phyloP scores from a whole-genome alignment of 2,888 invertebrate species.

The Stenoptilia bipunctidactyla region DNA sequence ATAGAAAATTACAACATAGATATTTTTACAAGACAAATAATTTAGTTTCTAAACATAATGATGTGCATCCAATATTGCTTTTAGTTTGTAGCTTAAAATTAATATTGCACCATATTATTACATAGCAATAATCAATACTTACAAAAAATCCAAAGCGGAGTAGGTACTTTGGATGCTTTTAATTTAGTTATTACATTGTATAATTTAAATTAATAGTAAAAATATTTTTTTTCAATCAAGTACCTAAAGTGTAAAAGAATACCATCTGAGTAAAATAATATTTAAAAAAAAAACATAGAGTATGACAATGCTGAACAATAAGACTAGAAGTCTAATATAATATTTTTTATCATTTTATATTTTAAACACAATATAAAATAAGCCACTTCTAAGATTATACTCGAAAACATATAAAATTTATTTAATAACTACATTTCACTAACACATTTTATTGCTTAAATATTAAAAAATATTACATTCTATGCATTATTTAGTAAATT shows the following conservation, averaged over 20 bases:
- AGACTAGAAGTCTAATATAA: too few relatives aligned
- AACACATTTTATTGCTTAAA: slow-evolving; percentile 59
- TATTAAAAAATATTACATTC: slow-evolving; percentile 35
- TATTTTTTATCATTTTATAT: too few relatives aligned
- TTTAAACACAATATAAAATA: too few relatives aligned
- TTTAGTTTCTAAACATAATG: slow-evolving; percentile 36
- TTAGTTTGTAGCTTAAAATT: slow-evolving; percentile 40
- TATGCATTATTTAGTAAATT: slow-evolving; percentile 41
- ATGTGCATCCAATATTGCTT: slow-evolving; percentile 61
- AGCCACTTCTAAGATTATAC: background rate
- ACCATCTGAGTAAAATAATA: slow-evolving; percentile 8
- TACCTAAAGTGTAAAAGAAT: too few relatives aligned
- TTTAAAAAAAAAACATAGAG: slow-evolving; percentile 10
- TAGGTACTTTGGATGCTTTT: too few relatives aligned
- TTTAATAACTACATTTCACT: slow-evolving; percentile 47
- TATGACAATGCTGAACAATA: background rate
- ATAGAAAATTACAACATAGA: background rate
- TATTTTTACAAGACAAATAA: slow-evolving; percentile 12
- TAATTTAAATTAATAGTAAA: too few relatives aligned
- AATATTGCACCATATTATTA: slow-evolving; percentile 52
- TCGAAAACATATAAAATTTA: background rate
- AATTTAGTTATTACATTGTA: slow-evolving; percentile 17
- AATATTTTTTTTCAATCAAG: too few relatives aligned
- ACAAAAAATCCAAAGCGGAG: background rate
- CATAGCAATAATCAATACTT: background rate